phyloP scores from a whole-genome alignment of 2,113 vertebrate genomes.

The Colinus virginianus region DNA sequence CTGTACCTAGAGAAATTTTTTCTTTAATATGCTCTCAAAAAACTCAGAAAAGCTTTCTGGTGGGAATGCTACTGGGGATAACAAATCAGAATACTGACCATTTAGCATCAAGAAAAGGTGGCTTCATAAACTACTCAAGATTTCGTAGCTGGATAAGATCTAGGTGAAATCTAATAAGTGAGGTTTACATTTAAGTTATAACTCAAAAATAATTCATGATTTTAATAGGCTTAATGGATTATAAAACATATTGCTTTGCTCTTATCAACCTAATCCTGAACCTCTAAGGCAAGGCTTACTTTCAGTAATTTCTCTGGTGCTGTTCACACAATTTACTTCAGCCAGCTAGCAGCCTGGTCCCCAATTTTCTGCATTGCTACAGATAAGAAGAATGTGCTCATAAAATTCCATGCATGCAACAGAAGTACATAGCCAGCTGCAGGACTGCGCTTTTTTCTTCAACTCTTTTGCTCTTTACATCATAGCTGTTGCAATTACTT shows the following conservation, averaged over 20 bases:
- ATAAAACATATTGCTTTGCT: background rate
- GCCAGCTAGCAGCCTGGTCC: background rate
- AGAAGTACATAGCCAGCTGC: background rate
- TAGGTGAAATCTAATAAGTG: background rate
- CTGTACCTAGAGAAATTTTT: background rate
- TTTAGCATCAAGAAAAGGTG: background rate
- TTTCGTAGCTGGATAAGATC: background rate
- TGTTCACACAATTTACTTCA: background rate
- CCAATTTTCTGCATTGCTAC: background rate
- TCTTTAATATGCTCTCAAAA: background rate
- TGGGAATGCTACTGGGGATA: background rate
- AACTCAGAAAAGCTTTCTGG: background rate
- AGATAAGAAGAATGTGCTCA: background rate
- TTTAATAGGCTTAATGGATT: background rate
- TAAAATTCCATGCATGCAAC: background rate
- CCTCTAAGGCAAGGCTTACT: background rate
- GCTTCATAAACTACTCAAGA: background rate
- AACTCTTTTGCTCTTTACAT: background rate
- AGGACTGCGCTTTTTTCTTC: background rate
- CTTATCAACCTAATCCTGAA: background rate
- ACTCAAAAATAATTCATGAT: slow-evolving; percentile 1
- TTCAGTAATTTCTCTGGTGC: background rate
- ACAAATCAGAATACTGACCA: background rate
- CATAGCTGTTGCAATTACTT: background rate
- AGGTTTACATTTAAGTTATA: background rate